phyloP scores from a whole-genome alignment of 2,888 invertebrate genomes.

The Drosophila infuscata region DNA sequence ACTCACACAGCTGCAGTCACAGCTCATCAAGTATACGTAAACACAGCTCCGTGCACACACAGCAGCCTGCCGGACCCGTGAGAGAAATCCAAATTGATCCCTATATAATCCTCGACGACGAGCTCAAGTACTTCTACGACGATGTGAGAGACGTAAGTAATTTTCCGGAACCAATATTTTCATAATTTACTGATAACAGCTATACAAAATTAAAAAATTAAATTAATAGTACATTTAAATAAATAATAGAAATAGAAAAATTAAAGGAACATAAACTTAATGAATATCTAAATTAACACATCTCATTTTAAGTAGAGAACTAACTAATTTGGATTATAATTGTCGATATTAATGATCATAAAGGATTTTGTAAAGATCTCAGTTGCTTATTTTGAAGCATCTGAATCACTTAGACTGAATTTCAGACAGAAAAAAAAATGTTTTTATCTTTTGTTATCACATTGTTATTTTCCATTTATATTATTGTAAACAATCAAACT shows the following conservation, averaged over 20 bases:
- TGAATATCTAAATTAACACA: too few relatives aligned
- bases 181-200: not conserved
- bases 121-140: conserved; percentile 93
- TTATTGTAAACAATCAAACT: not conserved
- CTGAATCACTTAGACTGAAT: not conserved
- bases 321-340: too few relatives aligned
- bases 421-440: not conserved
- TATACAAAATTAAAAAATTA: not conserved
- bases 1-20: conserved; percentile 61
- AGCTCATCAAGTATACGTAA: conserved; percentile 83
- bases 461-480: conserved; percentile 13
- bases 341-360: too few relatives aligned
- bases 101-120: conserved; percentile 93
- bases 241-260: too few relatives aligned
- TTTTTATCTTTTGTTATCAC: not conserved
- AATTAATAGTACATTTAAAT: too few relatives aligned
- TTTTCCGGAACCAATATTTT: not conserved
- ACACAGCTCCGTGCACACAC: conserved; percentile 91
- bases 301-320: too few relatives aligned
- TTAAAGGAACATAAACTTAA: too few relatives aligned
- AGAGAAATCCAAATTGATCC: conserved; percentile 94
- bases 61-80: conserved; percentile 91
- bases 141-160: conserved; percentile 92
- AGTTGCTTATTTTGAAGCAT: not conserved
- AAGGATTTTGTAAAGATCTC: not conserved